Percentiles rank a stretch among this genome's conserved stretches.
Evolutionary conservation across 2,797 vertebrate species (phyloP).

Genomic region (Rhinatrema bivittatum): DNA sequence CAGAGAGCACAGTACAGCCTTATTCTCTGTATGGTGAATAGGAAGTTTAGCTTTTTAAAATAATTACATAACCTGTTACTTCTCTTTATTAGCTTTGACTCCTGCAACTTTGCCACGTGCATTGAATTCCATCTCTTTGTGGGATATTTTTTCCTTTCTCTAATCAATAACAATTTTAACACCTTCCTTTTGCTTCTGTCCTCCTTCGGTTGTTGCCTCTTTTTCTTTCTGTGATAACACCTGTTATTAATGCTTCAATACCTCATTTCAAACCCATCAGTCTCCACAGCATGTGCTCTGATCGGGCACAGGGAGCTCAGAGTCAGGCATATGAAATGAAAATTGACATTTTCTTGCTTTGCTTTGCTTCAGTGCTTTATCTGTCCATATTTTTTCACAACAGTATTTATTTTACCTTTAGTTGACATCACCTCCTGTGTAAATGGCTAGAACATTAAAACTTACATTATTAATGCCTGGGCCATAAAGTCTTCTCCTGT

Average conservation of each 20-base stretch:
- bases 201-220: not conserved
- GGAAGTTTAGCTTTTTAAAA: too few species aligned
- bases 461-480: too few species aligned
- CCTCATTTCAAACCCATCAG: not conserved
- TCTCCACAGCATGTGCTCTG: not conserved
- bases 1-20: too few species aligned
- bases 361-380: not conserved
- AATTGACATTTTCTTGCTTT: not conserved
- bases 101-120: not conserved
- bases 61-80: too few species aligned
- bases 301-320: not conserved
- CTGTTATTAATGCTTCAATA: not conserved
- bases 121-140: too few species aligned
- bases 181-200: not conserved
- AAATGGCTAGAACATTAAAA: too few species aligned
- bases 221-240: not conserved
- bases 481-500: too few species aligned
- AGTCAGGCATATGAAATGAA: not conserved
- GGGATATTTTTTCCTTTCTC: too few species aligned
- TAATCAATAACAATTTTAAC: not conserved
- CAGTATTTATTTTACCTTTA: not conserved
- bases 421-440: too few species aligned
- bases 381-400: not conserved
- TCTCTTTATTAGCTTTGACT: not conserved
- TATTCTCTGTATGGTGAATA: too few species aligned